These are phyloP conservation scores for Drosophila prosaltans DNA, from an alignment of 1,140 invertebrate species.

Conservation along the genomic window DNA sequence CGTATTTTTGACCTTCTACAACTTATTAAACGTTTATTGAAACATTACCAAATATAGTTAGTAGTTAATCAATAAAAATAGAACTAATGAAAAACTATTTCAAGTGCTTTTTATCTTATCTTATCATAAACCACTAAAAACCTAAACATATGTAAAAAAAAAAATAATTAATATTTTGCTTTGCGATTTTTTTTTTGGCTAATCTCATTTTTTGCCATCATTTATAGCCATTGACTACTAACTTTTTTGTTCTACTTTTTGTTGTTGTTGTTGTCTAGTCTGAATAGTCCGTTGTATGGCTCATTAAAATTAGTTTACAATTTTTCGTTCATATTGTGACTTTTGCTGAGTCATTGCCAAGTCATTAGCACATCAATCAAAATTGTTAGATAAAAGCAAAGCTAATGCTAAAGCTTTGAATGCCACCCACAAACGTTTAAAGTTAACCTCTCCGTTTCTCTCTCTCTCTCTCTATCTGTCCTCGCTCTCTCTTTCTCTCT, in stretches of 20 bases:
- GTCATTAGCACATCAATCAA: slow-evolving; percentile 55
- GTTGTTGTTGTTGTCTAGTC: slow-evolving; percentile 22
- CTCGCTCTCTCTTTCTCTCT: slow-evolving; percentile 11
- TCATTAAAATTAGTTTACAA: slow-evolving; percentile 27
- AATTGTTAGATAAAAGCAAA: background rate
- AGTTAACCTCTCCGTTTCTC: background rate
- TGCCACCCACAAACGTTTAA: slow-evolving; percentile 10
- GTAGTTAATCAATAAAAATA: no score
- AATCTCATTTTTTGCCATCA: background rate
- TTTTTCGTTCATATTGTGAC: background rate
- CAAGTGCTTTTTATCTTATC: background rate
- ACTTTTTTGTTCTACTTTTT: background rate
- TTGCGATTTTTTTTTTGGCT: background rate
- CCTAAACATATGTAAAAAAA: background rate
- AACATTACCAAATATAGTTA: no score
- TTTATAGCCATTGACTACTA: background rate
- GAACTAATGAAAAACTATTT: background rate
- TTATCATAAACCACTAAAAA: background rate
- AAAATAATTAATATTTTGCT: background rate
- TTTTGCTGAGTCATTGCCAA: slow-evolving; percentile 36
- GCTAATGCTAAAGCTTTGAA: slow-evolving; percentile 2
- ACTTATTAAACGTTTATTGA: no score
- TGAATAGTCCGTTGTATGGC: slow-evolving; percentile 25
- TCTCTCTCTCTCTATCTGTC: background rate
- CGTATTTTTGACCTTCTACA: no score